Evolutionary conservation across 2,888 invertebrate genomes (phyloP).

Genomic region (Drosophila melanosoma): DNA sequence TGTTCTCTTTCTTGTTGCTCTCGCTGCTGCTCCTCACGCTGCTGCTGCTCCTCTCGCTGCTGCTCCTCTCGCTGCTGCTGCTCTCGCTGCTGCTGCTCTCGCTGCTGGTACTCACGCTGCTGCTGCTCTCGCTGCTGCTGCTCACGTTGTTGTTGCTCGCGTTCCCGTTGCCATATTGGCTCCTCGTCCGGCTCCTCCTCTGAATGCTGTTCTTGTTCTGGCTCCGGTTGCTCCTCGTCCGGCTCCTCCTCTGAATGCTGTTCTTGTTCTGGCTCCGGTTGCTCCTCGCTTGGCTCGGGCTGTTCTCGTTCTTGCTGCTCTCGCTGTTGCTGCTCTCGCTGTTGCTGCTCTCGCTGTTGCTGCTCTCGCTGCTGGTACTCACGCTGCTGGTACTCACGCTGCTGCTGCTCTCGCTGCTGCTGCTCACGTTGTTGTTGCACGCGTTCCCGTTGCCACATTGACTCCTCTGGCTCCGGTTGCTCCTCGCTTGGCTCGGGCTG

Average conservation of each 20-base stretch:
- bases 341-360: background rate
- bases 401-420: no score
- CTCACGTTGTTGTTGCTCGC: background rate
- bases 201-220: background rate
- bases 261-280: background rate
- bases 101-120: no score
- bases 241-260: background rate
- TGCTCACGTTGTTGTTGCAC: background rate
- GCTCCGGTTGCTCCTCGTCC: background rate
- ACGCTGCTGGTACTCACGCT: background rate
- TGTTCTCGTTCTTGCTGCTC: slow-evolving; percentile 12
- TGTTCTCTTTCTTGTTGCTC: slow-evolving; percentile 8
- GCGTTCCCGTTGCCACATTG: background rate
- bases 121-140: background rate
- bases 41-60: background rate
- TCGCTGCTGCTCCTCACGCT: background rate
- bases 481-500: slow-evolving; percentile 4
- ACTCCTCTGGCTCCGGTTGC: background rate
- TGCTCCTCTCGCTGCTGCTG: background rate
- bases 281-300: background rate
- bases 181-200: background rate
- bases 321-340: slow-evolving; percentile 1
- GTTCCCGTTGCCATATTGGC: background rate
- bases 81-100: background rate
- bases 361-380: background rate